Percentiles rank a stretch among this genome's conserved stretches.
These are phyloP conservation scores for Cryptoblepharus egeriae DNA, from an alignment of 2,797 vertebrate species.

Conservation along the genomic window DNA sequence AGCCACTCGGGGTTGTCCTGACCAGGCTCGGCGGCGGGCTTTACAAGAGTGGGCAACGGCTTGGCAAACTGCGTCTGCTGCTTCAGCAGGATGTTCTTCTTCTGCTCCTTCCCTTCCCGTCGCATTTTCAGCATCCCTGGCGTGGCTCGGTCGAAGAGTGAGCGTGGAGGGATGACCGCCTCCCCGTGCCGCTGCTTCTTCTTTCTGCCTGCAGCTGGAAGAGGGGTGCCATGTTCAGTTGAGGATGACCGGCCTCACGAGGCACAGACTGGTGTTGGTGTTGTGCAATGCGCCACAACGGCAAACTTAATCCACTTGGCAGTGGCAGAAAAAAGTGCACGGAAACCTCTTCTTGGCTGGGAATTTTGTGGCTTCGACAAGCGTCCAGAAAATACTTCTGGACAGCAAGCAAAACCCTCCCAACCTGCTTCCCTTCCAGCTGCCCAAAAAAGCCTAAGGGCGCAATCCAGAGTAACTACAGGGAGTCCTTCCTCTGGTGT, in stretches of 20 bases:
- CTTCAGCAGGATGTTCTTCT: slow-evolving; percentile 92
- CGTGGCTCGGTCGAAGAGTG: slow-evolving; percentile 91
- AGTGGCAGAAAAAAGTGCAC: no score
- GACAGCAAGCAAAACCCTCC: no score
- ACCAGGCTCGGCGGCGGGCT: slow-evolving; percentile 87
- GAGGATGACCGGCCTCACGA: neutral
- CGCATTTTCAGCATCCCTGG: slow-evolving; percentile 88
- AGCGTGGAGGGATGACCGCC: slow-evolving; percentile 91
- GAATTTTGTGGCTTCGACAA: neutral
- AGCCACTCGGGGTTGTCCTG: slow-evolving; percentile 96
- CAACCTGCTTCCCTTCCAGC: no score
- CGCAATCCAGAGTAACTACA: no score
- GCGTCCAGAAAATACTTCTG: no score
- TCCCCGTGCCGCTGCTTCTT: slow-evolving; percentile 94
- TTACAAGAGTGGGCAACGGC: slow-evolving; percentile 89
- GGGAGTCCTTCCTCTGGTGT: no score
- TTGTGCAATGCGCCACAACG: no score
- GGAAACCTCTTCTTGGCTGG: neutral
- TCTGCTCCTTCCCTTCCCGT: slow-evolving; percentile 91
- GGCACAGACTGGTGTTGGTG: neutral
- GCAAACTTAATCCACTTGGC: no score
- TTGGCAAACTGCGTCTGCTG: slow-evolving; percentile 93
- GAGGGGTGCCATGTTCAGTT: neutral
- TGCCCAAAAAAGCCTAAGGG: no score
- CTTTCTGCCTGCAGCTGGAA: slow-evolving; percentile 86